Evolutionary conservation across 2,888 invertebrate species (phyloP), one percentile per base, ranked within the genome.

Genomic region (Leistus spinibarbis): DNA sequence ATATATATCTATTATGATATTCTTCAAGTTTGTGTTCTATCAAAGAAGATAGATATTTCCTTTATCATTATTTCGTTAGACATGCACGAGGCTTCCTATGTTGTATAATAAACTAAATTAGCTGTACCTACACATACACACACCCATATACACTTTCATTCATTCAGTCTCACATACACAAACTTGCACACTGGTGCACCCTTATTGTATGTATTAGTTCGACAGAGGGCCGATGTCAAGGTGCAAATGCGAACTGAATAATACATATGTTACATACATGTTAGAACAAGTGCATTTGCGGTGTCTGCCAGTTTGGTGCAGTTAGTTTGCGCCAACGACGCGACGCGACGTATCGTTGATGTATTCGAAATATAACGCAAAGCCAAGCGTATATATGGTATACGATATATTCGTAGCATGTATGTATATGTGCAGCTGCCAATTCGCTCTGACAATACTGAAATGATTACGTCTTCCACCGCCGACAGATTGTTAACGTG

Each of bases 71-170:
- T 60, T 60, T 60, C 19, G 9, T 57, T 3, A 24, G 24, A 16
- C 17, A 57, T 57, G 17, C 20, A 60, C 60, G 60, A 19, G 60
- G 60, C 60, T 60, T 22, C 60, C 20, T 60, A 60, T 60, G 19
- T 60, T 1, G 20, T 10, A 1, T 60, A 60, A 60, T 60, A 60
- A 60, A 60, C 22, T 60, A 22, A 19, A 17, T 60, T 60, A 60
- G 19, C 57, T 57, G 2, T 16, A 24, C 24, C 40, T 40, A 40
- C 40, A 40, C 40, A 40, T 10, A 7, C 40, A 40, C 7, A 40
- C 40, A 40, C 40, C 7, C 40, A 40, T 40, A 7, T 27, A 27
- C 9, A 10, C 40, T 10, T 40, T 40, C 40, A 40, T 40, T 0
- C 3, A 40, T 1, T 10, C 7, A 40, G 1, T 10, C 40, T 2